These are phyloP conservation scores for Natator depressus DNA, from an alignment of 2,113 vertebrate genomes.

Conservation along the genomic window DNA sequence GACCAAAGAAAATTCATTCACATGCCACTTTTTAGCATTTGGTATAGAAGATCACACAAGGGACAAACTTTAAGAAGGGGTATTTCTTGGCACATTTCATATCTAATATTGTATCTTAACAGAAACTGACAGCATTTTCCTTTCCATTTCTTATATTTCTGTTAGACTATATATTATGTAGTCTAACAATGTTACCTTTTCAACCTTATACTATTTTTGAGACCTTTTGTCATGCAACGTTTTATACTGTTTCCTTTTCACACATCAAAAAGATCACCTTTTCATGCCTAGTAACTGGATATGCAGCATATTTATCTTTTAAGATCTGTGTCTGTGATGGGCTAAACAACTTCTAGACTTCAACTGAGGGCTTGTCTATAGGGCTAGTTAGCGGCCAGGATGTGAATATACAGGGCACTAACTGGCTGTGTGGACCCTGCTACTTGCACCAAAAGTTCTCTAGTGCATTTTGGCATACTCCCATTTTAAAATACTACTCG, in stretches of 20 bases:
- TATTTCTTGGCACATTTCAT: background rate
- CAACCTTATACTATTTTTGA: background rate
- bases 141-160: background rate
- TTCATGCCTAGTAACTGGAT: background rate
- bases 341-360: background rate
- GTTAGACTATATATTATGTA: background rate
- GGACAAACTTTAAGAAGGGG: background rate
- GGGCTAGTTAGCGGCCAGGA: background rate
- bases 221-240: background rate
- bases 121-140: background rate
- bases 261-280: background rate
- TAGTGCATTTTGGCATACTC: background rate
- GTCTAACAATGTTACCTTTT: background rate
- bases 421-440: background rate
- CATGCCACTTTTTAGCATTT: background rate
- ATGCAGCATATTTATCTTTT: background rate
- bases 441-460: background rate
- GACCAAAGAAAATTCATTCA: background rate
- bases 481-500: background rate
- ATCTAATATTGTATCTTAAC: background rate
- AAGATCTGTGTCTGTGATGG: background rate
- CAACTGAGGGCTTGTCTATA: background rate
- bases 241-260: background rate
- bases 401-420: background rate
- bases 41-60: background rate